Percentiles rank a stretch among this genome's conserved stretches.
These are phyloP conservation scores for Toxotes jaculatrix DNA, from an alignment of 2,113 vertebrate species.

Conservation along the genomic window DNA sequence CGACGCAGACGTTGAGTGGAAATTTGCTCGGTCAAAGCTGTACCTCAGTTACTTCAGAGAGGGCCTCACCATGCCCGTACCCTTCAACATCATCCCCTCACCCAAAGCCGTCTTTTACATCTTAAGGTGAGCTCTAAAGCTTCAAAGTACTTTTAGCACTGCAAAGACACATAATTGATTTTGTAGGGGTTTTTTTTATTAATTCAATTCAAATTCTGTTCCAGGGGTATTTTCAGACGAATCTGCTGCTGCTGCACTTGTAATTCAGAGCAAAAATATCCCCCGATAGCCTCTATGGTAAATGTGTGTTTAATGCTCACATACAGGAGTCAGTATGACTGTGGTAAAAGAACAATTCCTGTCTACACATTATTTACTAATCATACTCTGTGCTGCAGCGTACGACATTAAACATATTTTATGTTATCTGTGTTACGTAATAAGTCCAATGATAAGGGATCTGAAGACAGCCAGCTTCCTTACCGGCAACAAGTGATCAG, in stretches of 20 bases:
- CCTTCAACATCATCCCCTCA: slow-evolving; percentile 92
- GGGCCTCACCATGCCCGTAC: slow-evolving; percentile 91
- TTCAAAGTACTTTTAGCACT: not conserved
- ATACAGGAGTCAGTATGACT: not conserved
- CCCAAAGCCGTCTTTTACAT: slow-evolving; percentile 89
- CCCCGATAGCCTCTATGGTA: slow-evolving; percentile 84
- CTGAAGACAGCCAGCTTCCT: slow-evolving; percentile 72
- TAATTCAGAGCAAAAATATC: slow-evolving; percentile 82
- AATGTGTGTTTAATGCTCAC: slow-evolving; percentile 48
- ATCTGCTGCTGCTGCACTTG: slow-evolving; percentile 87
- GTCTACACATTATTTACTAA: not conserved
- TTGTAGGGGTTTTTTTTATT: not conserved
- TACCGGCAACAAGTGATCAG: slow-evolving; percentile 89
- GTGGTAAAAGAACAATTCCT: not conserved
- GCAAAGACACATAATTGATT: not conserved
- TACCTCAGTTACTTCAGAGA: slow-evolving; percentile 93
- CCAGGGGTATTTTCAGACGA: slow-evolving; percentile 80
- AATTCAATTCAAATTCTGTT: slow-evolving; percentile 17
- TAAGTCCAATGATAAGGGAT: slow-evolving; percentile 60
- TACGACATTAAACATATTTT: slow-evolving; percentile 10
- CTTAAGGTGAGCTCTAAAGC: slow-evolving; percentile 81
- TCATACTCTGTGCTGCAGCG: not conserved
- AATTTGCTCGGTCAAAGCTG: slow-evolving; percentile 92
- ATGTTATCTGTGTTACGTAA: not conserved
- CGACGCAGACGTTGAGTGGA: slow-evolving; percentile 93